Percentiles rank a stretch among this genome's conserved stretches.
These are phyloP conservation scores for Drosophila mettleri DNA, from an alignment of 2,888 invertebrate species.

Conservation along the genomic window DNA sequence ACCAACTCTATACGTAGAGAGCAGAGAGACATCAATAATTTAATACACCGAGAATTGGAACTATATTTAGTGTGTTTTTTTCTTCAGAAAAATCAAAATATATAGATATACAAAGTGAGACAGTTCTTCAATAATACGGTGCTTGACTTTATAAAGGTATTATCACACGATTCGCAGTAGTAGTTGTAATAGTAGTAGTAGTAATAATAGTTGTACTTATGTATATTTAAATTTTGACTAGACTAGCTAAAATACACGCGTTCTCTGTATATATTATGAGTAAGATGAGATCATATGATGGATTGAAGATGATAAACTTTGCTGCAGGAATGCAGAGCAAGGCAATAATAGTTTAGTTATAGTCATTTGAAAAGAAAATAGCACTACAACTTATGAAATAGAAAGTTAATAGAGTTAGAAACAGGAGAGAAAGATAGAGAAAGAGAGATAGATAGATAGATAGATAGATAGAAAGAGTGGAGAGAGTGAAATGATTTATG, in stretches of 20 bases:
- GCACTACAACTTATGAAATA: constrained; percentile 53
- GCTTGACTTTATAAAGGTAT: constrained; percentile 22
- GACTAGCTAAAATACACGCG: constrained; percentile 54
- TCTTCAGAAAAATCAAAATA: constrained; percentile 6
- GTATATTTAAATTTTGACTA: constrained; percentile 48
- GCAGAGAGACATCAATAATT: constrained; percentile 35
- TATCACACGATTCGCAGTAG: constrained; percentile 41
- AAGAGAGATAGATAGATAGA: constrained; percentile 15
- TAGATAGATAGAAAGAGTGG: constrained; percentile 16
- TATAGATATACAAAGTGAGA: constrained; percentile 12
- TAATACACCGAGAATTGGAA: constrained; percentile 44
- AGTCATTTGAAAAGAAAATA: constrained; percentile 39
- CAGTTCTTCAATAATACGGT: constrained; percentile 45
- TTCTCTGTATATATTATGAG: constrained; percentile 52
- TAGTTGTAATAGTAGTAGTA: constrained; percentile 16
- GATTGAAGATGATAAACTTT: constrained; percentile 25
- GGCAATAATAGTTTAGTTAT: constrained; percentile 52
- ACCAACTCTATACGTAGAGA: constrained; percentile 37
- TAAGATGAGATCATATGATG: constrained; percentile 21
- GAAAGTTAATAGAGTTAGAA: constrained; percentile 38
- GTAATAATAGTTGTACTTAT: constrained; percentile 18
- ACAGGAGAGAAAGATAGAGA: constrained; percentile 15
- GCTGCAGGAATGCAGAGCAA: constrained; percentile 61
- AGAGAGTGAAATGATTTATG: constrained; percentile 27
- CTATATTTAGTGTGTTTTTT: constrained; percentile 3